Percentiles rank a stretch among this genome's conserved stretches.
Conservation (phyloP, 2,888 invertebrate species). For the Caenorhabditis doughertyi region DNA sequence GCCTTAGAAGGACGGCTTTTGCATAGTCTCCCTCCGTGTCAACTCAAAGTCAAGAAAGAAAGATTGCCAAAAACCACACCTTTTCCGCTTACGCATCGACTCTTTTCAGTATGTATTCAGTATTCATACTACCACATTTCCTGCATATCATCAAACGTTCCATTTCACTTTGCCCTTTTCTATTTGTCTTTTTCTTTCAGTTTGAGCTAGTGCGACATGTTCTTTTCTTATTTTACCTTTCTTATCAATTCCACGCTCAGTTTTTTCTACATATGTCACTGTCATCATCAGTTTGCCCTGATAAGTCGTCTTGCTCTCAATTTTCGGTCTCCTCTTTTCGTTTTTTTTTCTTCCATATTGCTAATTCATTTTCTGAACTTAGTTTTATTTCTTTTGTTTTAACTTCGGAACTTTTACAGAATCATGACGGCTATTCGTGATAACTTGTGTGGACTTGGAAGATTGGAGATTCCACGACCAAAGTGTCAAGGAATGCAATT, state of each 20-base stretch:
- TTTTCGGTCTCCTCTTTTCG: slow-evolving; percentile 16
- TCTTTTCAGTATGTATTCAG: slow-evolving; percentile 29
- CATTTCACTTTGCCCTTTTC: not conserved
- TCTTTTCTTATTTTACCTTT: slow-evolving; percentile 13
- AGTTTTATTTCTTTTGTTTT: not conserved
- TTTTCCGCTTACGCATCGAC: slow-evolving; percentile 45
- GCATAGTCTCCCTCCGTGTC: slow-evolving; percentile 50
- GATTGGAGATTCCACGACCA: slow-evolving; percentile 80
- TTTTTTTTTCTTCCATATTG: slow-evolving; percentile 1
- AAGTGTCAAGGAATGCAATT: slow-evolving; percentile 81
- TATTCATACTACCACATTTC: slow-evolving; percentile 8
- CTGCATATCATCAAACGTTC: slow-evolving; percentile 14
- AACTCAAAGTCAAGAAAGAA: slow-evolving; percentile 52
- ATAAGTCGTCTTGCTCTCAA: slow-evolving; percentile 11
- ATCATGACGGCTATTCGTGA: slow-evolving; percentile 70
- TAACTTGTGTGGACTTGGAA: slow-evolving; percentile 71
- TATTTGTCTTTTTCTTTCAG: not conserved
- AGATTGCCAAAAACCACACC: slow-evolving; percentile 64
- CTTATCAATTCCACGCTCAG: slow-evolving; percentile 28
- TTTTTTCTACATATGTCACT: slow-evolving; percentile 20
- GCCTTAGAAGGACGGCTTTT: slow-evolving; percentile 62
- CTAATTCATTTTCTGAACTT: not conserved
- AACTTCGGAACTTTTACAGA: too few species aligned
- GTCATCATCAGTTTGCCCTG: slow-evolving; percentile 22
- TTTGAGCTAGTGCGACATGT: slow-evolving; percentile 21